Conservation (phyloP, 2,888 invertebrate species). For the Lasius fuliginosus region DNA sequence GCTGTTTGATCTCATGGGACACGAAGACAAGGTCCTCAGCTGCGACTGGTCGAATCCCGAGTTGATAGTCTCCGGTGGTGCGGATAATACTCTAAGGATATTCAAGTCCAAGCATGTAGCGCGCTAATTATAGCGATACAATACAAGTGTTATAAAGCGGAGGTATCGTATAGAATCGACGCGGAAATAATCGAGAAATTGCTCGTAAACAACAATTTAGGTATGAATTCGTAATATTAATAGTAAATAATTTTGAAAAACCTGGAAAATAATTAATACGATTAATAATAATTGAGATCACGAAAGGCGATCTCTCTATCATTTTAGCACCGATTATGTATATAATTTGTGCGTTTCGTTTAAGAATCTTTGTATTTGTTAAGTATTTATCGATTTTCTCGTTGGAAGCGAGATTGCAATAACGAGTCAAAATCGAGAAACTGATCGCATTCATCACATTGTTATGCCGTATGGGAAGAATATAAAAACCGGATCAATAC, state of each 20-base stretch:
- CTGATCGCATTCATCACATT: neutral
- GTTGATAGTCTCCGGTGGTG: slow-evolving; percentile 95
- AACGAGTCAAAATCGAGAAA: neutral
- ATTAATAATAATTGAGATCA: neutral
- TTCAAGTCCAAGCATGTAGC: slow-evolving; percentile 90
- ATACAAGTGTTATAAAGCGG: slow-evolving; percentile 44
- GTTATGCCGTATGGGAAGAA: neutral
- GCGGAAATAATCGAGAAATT: slow-evolving; percentile 31
- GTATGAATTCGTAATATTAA: neutral
- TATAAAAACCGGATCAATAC: neutral
- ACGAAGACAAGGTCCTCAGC: slow-evolving; percentile 96
- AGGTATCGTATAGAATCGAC: slow-evolving; percentile 13
- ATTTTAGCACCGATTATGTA: neutral
- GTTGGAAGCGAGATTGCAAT: neutral
- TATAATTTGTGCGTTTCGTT: neutral
- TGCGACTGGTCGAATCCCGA: slow-evolving; percentile 97
- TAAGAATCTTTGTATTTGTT: neutral
- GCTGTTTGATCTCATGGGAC: slow-evolving; percentile 96
- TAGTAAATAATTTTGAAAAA: neutral
- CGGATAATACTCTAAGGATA: slow-evolving; percentile 97
- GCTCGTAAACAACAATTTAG: slow-evolving; percentile 55
- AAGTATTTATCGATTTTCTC: too few species aligned
- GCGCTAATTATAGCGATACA: slow-evolving; percentile 61
- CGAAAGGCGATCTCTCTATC: neutral
- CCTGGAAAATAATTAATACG: neutral